A percentile compares a stretch with the other conserved stretches of the same genome.
Evolutionary conservation across 2,797 vertebrate genomes (phyloP).

Genomic region (Takifugu ocellatus): DNA sequence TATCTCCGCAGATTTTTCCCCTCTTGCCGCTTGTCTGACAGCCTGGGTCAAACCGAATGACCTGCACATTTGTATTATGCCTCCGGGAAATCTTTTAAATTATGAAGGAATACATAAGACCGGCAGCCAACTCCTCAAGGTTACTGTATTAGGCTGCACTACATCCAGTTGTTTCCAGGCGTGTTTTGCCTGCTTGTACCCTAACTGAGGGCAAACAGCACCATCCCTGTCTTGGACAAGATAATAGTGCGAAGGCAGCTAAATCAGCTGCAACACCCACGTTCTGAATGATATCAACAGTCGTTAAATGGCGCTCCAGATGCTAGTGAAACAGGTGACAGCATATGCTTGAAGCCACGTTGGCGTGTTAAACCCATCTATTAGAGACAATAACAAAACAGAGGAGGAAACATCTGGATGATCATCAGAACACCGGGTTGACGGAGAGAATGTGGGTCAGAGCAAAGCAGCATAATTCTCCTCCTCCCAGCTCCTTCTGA

Average conservation of each 20-base stretch:
- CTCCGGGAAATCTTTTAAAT: constrained; percentile 56
- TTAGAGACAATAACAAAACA: constrained; percentile 9
- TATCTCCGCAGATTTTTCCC: constrained; percentile 44
- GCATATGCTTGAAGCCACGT: constrained; percentile 5
- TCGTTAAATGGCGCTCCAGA: constrained; percentile 1
- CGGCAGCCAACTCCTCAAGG: constrained; percentile 59
- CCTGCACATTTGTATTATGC: constrained; percentile 59
- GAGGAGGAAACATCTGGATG: constrained; percentile 2
- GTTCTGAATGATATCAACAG: neutral
- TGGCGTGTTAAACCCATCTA: constrained; percentile 9
- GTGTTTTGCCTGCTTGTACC: constrained; percentile 8
- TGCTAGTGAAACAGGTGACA: neutral
- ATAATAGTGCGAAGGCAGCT: constrained; percentile 8
- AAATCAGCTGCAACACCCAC: neutral
- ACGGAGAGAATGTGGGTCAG: constrained; percentile 37
- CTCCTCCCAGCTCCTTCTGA: too few relatives aligned
- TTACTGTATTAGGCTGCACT: constrained; percentile 43
- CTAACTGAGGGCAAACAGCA: constrained; percentile 8
- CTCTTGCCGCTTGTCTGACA: constrained; percentile 59
- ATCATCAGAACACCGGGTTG: constrained; percentile 36
- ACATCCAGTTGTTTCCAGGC: constrained; percentile 54
- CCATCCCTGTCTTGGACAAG: constrained; percentile 3
- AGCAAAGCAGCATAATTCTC: constrained; percentile 31
- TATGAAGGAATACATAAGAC: constrained; percentile 49
- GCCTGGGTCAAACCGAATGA: constrained; percentile 60